Conservation (phyloP, 30 jellyfish, hydroid and myxozoan genomes). For the Calvadosia cruxmelitensis region DNA sequence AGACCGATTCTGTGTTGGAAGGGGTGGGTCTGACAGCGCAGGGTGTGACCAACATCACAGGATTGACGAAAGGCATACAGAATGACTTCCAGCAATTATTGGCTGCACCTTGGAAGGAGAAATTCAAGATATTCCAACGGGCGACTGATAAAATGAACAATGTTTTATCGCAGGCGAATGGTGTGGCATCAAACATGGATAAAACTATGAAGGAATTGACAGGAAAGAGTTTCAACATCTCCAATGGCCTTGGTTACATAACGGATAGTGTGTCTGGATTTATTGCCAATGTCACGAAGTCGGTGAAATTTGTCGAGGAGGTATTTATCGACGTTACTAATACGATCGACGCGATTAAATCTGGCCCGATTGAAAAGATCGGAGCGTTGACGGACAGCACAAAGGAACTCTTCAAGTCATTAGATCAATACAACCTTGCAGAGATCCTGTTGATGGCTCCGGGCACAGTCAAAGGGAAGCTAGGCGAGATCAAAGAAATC, state of each 20-base stretch:
- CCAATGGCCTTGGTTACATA: slow-evolving; percentile 42
- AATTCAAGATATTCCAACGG: slow-evolving; percentile 27
- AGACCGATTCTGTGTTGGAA: slow-evolving; percentile 49
- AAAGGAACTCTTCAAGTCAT: slow-evolving; percentile 42
- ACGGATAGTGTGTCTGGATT: slow-evolving; percentile 55
- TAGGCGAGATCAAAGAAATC: slow-evolving; percentile 60
- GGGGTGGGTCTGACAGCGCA: slow-evolving; percentile 43
- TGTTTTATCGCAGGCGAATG: slow-evolving; percentile 4
- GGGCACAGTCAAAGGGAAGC: slow-evolving; percentile 56
- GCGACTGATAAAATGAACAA: slow-evolving; percentile 13
- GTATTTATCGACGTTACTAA: slow-evolving; percentile 30
- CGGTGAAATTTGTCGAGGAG: slow-evolving; percentile 38
- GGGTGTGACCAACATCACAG: slow-evolving; percentile 21
- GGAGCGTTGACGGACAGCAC: slow-evolving; percentile 75
- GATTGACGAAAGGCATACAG: slow-evolving; percentile 17
- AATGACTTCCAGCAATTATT: slow-evolving; percentile 37
- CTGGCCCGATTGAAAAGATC: slow-evolving; percentile 76
- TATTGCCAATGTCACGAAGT: slow-evolving; percentile 47
- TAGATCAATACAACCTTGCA: slow-evolving; percentile 47
- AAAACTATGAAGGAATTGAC: slow-evolving; percentile 17
- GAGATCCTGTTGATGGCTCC: slow-evolving; percentile 80
- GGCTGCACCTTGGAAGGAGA: slow-evolving; percentile 50
- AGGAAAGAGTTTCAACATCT: slow-evolving; percentile 29
- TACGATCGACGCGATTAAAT: slow-evolving; percentile 37
- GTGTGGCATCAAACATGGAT: slow-evolving; percentile 30